Evolutionary conservation across 2,888 invertebrate species (phyloP), one percentile per base, ranked within the genome.

Genomic region (Troides oblongomaculatus): DNA sequence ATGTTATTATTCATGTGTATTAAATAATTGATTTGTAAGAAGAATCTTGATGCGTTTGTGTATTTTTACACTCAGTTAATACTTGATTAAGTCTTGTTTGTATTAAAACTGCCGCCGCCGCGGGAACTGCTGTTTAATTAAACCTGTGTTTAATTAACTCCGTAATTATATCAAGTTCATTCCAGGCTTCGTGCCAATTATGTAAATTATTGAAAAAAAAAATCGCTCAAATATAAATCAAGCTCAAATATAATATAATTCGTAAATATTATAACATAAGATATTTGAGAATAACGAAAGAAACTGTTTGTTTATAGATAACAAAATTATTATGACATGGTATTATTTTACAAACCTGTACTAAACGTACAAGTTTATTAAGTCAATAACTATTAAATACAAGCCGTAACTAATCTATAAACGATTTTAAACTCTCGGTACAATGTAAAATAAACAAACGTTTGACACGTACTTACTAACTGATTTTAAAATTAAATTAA

Each of bases 91-190:
- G 63, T 68, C 63, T 53, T 59, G 36, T 63, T 68, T 68, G 46
- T 59, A 63, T 68, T 63, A 68, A 68, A 68, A 59, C 62, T 23
- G 39, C 57, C 46, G 57, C 68, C 63, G 59, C 68, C 36, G n/a
- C 53, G 59, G 58, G 63, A 68, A 36, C 25, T 62, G 59, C 23
- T 63, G 63, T 53, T 68, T 63, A 68, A 63, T 68, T 62, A 68
- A 58, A 57, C 57, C 62, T 62, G 62, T 59, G 30, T 46, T 66
- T 60, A 66, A 66, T 66, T 66, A 66, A 66, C 66, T 61, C 36
- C 46, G 66, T 64, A 68, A 68, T 68, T 68, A 68, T 68, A 64
- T 63, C 63, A 64, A 68, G 59, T 59, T 50, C 59, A 62, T 63
- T 43, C 59, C 68, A 59, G 46, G 25, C 62, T 62, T 58, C 57